phyloP scores from a whole-genome alignment of 2,113 vertebrate genomes.

The Cygnus atratus region DNA sequence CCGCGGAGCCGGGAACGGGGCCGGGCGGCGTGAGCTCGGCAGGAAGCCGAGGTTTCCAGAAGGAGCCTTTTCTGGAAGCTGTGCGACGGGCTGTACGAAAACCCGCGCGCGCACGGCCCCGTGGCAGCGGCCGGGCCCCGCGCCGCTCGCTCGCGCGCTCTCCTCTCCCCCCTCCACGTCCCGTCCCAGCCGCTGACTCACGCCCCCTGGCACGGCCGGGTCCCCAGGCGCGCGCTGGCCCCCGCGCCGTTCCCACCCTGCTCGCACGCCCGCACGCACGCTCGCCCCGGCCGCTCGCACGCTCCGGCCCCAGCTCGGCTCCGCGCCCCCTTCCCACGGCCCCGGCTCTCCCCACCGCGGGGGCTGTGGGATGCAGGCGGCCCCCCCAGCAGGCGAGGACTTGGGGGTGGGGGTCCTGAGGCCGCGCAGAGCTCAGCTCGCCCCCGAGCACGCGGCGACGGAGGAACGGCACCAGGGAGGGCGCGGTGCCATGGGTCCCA shows the following conservation, averaged over 20 bases:
- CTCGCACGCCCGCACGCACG: background rate
- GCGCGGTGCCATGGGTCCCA: background rate
- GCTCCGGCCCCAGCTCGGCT: background rate
- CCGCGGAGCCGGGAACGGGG: background rate
- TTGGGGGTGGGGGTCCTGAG: background rate
- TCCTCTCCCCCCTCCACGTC: background rate
- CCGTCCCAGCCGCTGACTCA: constrained; percentile 50
- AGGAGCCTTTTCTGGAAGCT: constrained; percentile 65
- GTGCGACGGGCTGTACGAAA: constrained; percentile 41
- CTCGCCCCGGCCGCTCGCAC: rapidly evolving
- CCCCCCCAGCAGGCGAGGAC: background rate
- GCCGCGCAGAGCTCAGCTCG: background rate
- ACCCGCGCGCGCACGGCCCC: background rate
- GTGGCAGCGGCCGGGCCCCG: background rate
- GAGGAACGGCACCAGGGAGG: rapidly evolving
- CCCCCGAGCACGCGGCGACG: rapidly evolving
- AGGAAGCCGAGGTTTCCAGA: constrained; percentile 51
- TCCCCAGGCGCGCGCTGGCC: background rate
- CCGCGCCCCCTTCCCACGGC: background rate
- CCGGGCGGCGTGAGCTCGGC: constrained; percentile 14
- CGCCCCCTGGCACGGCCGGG: background rate
- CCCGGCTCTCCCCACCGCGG: background rate
- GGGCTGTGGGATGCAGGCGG: background rate
- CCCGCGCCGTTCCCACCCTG: background rate
- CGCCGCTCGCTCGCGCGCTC: background rate